Evolutionary conservation across 2,797 vertebrate species (phyloP), one percentile per base, ranked within the genome.

Genomic region (Crax fasciolata): DNA sequence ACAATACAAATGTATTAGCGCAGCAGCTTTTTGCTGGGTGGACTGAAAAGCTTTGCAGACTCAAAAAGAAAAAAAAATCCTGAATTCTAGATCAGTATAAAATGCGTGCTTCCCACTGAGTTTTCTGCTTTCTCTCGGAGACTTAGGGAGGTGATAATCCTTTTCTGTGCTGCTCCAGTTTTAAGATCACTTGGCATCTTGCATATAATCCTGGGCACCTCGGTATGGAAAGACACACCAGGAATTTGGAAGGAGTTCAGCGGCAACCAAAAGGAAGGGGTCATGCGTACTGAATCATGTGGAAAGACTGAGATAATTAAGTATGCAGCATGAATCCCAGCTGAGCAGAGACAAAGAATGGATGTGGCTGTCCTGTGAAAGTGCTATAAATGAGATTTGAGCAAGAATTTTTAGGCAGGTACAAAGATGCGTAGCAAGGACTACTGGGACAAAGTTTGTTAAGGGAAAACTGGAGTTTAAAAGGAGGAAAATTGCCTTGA

Each of bases 201-300:
- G 35, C 7, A 1, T 86, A 30, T 90, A 91, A 84, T 48, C 41
- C 87, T 84, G 80, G 85, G 89, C 89, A 94, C 79, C 87, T 95
- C 63, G 3, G 4, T 95, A 76, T 90, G 92, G 95, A 96, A 96
- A 96, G 92, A 70, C 87, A 66, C 87, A 96, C 67, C 70, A 96
- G 89, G 91, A 96, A 95, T 93, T 95, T 96, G 95, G 91, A 95
- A 94, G 77, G 94, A 94, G 90, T 92, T 95, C 93, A 95, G 75
- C 30, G 3, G 67, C 85, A 93, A 7, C 91, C 83, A 43, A 48
- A 89, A 80, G 79, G 91, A 95, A 79, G 51, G 82, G 91, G 85
- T 96, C 83, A 91, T 94, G 91, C 67, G 44, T 91, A 93, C 85
- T 88, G 95, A 92, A 91, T 95, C 84, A 90, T 82, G 91, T 89